These are phyloP conservation scores for Zelostemma sp. DNA, from an alignment of 1,140 invertebrate genomes.

Conservation along the genomic window DNA sequence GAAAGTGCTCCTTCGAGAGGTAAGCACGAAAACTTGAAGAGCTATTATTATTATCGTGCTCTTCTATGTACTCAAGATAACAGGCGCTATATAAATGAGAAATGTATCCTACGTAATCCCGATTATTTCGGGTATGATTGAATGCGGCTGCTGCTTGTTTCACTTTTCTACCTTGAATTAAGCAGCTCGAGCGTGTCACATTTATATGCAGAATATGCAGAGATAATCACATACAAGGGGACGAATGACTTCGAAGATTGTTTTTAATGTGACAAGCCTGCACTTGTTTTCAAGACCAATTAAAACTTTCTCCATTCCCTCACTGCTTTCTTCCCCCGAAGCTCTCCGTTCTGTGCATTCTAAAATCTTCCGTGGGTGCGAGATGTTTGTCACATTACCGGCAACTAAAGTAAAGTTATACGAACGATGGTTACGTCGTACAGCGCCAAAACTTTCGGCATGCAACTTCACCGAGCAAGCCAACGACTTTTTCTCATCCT, in stretches of 20 bases:
- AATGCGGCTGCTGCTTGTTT: too few relatives aligned
- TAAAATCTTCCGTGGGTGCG: constrained; percentile 34
- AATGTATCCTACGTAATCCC: not conserved
- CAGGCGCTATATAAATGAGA: constrained; percentile 4
- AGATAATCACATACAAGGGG: constrained; percentile 7
- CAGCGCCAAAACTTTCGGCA: constrained; percentile 29
- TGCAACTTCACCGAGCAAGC: constrained; percentile 4
- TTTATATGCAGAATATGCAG: constrained; percentile 14
- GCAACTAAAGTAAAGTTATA: constrained; percentile 38
- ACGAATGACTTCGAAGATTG: constrained; percentile 33
- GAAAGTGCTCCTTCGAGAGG: constrained; percentile 46
- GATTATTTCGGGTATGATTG: too few relatives aligned
- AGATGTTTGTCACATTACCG: constrained; percentile 46
- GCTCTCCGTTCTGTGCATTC: constrained; percentile 26
- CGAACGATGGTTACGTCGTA: constrained; percentile 11
- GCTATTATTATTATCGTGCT: constrained; percentile 39
- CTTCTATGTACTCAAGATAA: constrained; percentile 28
- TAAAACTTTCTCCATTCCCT: constrained; percentile 41
- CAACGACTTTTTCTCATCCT: not conserved
- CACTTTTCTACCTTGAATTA: too few relatives aligned
- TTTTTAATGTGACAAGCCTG: constrained; percentile 47
- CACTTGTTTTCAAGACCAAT: constrained; percentile 49
- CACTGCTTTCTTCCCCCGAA: constrained; percentile 15
- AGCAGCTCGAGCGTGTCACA: constrained; percentile 22
- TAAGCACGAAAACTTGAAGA: constrained; percentile 31